These are phyloP conservation scores for Peucedramus taeniatus DNA, from an alignment of 2,113 vertebrate species.

Conservation along the genomic window DNA sequence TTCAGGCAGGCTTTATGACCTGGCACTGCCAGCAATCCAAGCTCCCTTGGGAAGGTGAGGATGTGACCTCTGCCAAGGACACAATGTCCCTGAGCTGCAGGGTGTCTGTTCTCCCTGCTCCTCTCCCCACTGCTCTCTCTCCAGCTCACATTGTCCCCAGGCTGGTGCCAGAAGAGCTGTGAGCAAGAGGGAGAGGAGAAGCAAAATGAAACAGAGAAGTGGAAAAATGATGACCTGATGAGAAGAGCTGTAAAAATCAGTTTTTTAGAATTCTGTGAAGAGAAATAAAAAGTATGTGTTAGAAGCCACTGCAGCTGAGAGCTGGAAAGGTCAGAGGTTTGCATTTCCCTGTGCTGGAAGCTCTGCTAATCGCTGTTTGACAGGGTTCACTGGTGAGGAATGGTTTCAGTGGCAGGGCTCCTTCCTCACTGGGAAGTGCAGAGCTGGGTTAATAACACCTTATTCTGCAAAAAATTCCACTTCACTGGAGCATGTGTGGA, in stretches of 20 bases:
- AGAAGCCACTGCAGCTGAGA: neutral
- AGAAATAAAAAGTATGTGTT: neutral
- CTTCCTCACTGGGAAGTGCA: neutral
- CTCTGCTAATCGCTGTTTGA: constrained; percentile 59
- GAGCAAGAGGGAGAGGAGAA: neutral
- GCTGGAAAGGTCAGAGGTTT: neutral
- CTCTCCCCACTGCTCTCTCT: rapidly evolving
- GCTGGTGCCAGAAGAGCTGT: neutral
- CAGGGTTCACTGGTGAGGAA: constrained; percentile 43
- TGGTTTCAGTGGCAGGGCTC: neutral
- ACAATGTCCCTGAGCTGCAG: rapidly evolving
- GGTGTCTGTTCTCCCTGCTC: neutral
- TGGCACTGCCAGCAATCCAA: neutral
- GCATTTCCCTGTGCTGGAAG: neutral
- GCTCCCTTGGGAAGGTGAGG: neutral
- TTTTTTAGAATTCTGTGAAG: neutral
- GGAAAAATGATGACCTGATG: rapidly evolving
- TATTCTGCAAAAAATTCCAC: constrained; percentile 77
- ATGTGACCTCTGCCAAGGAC: neutral
- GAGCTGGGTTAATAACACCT: constrained; percentile 74
- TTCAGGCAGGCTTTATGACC: neutral
- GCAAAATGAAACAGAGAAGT: neutral
- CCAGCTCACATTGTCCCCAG: neutral
- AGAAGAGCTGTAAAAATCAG: neutral
- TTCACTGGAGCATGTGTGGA: constrained; percentile 71